Base-by-base conservation (phyloP, 2,797 vertebrate genomes). In the Halcyon leucocephala region DNA sequence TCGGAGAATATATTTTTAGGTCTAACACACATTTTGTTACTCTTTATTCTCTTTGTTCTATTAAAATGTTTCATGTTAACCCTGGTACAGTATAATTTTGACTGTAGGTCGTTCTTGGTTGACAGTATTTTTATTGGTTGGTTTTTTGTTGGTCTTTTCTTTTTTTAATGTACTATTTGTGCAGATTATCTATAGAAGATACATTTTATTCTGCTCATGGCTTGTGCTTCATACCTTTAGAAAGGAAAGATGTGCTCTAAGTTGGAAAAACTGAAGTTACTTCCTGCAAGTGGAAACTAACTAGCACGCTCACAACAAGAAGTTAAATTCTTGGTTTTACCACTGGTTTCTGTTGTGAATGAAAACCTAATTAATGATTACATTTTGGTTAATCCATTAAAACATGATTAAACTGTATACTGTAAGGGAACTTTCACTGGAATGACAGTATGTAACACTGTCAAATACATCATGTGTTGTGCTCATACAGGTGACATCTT, bases 391-490 rank as follows among this genome's bases (percentile, higher is more conserved):
- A 35, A 28, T 82, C 29, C 62, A 0, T 15, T 64, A 49, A 85
- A 67, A 77, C 8, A 11, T 10, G 18, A n/a, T 37, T 35, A 64
- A 74, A 14, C 65, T 90, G 37, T 48, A 18, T 55, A 0, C 54
- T 54, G 16, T 20, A 70, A 55, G 49, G 85, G 39, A 52, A 28
- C 12, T 66, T 46, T 7, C 19, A 25, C 12, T 74, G 72, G 26
- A 66, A 13, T 72, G 52, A 24, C 25, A 39, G 41, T 35, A 12
- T 9, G 4, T 62, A 14, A 10, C 1, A 1, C 39, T 65, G 44
- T 33, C 31, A 51, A 3, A 28, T 5, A 3, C 16, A 5, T 19
- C 1, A 1, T 10, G 46, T 10, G 2, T 37, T 31, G 39, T 67
- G 24, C 64, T 66, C 11, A 0, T 6, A 2, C 4, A 37, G 41